Conservation (phyloP, 1,140 invertebrate species). For the Pogonognathellus flavescens region DNA sequence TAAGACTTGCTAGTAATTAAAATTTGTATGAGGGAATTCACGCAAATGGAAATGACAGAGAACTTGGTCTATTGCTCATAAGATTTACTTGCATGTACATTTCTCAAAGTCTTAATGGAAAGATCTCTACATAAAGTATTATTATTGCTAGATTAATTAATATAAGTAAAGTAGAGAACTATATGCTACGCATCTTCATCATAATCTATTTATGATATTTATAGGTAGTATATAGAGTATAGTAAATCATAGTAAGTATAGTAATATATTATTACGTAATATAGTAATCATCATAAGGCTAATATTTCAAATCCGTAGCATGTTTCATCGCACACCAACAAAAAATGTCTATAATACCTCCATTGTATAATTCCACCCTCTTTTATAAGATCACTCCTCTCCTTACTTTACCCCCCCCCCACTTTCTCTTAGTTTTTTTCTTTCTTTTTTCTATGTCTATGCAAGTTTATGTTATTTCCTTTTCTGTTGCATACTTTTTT, state of each 20-base stretch:
- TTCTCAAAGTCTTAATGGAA: constrained; percentile 42
- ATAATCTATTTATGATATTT: background rate
- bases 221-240: too few species aligned
- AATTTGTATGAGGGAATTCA: background rate
- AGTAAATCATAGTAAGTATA: constrained; percentile 18
- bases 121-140: constrained; percentile 37
- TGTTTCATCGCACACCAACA: background rate
- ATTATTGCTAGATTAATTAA: background rate
- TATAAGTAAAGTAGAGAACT: constrained; percentile 11
- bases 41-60: background rate
- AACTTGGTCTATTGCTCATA: constrained; percentile 2
- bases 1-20: background rate
- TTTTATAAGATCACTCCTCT: background rate
- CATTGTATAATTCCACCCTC: constrained; percentile 12
- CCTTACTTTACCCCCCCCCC: too few species aligned
- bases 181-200: background rate
- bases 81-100: constrained; percentile 49
- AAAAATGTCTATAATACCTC: constrained; percentile 4
- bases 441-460: too few species aligned
- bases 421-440: background rate
- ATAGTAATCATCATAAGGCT: constrained; percentile 27
- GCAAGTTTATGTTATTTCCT: too few species aligned
- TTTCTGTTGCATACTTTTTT: too few species aligned
- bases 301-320: constrained; percentile 23
- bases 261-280: background rate